phyloP scores from a whole-genome alignment of 2,888 invertebrate species.

The Adineta ricciae region DNA sequence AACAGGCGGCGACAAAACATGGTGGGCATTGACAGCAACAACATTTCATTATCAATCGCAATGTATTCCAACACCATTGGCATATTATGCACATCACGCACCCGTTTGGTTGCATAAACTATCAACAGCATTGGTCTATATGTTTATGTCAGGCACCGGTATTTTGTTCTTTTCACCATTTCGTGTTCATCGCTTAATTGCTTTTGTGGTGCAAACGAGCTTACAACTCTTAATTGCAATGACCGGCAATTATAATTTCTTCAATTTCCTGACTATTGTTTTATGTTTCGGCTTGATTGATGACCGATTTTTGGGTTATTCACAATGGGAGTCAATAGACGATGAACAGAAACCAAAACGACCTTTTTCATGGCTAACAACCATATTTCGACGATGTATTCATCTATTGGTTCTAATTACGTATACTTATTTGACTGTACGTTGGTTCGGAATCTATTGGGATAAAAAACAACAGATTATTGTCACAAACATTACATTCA shows the following conservation, averaged over 20 bases:
- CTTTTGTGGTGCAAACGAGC: slow-evolving; percentile 55
- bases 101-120: slow-evolving; percentile 61
- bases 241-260: slow-evolving; percentile 68
- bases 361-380: background rate
- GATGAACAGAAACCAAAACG: background rate
- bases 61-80: slow-evolving; percentile 63
- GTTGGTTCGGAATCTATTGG: background rate
- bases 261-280: slow-evolving; percentile 61
- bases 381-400: background rate
- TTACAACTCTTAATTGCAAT: slow-evolving; percentile 61
- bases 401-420: background rate
- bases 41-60: slow-evolving; percentile 63
- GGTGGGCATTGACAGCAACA: slow-evolving; percentile 63
- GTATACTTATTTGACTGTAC: background rate
- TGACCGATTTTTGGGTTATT: slow-evolving; percentile 55
- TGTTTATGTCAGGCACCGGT: slow-evolving; percentile 61
- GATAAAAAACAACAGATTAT: background rate
- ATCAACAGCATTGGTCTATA: slow-evolving; percentile 56
- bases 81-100: slow-evolving; percentile 65
- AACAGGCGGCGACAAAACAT: slow-evolving; percentile 62
- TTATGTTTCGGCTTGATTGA: slow-evolving; percentile 58
- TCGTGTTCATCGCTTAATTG: slow-evolving; percentile 35
- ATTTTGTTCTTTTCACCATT: slow-evolving; percentile 65
- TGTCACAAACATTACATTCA: background rate
- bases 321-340: background rate